Percentiles rank a stretch among this genome's conserved stretches.
Evolutionary conservation across 2,113 vertebrate species (phyloP).

Genomic region (Panthera uncia): DNA sequence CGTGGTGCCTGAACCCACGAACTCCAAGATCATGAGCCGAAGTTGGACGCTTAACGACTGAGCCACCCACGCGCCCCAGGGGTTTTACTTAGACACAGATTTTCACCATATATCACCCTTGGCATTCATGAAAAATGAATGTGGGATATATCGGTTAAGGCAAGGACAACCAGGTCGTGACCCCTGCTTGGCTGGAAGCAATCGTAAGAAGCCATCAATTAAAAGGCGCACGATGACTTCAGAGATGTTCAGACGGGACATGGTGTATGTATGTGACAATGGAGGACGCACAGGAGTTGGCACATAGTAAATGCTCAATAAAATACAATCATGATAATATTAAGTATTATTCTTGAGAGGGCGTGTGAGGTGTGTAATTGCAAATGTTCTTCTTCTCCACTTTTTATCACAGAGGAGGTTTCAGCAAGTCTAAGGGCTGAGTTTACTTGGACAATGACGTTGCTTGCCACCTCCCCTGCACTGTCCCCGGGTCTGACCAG

Average conservation of each 20-base stretch:
- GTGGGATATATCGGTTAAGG: not conserved
- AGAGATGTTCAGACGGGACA: not conserved
- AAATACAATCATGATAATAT: not conserved
- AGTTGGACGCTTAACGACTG: too few relatives aligned
- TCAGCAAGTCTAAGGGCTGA: not conserved
- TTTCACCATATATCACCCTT: not conserved
- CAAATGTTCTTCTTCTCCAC: not conserved
- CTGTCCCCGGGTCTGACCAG: not conserved
- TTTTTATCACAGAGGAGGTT: not conserved
- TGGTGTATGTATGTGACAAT: not conserved
- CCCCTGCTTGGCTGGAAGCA: not conserved
- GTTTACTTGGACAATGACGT: not conserved
- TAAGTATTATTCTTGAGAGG: not conserved
- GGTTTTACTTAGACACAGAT: not conserved
- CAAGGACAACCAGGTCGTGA: not conserved
- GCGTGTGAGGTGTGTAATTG: too few relatives aligned
- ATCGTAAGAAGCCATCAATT: not conserved
- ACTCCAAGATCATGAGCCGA: too few relatives aligned
- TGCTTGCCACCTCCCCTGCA: fast-evolving
- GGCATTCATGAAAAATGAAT: not conserved
- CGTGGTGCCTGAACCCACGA: too few relatives aligned
- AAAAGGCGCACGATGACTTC: not conserved
- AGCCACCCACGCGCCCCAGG: not conserved
- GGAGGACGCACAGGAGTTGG: fast-evolving
- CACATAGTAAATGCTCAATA: not conserved